phyloP scores from a whole-genome alignment of 2,113 vertebrate genomes.

The Neodon shergylaensis region DNA sequence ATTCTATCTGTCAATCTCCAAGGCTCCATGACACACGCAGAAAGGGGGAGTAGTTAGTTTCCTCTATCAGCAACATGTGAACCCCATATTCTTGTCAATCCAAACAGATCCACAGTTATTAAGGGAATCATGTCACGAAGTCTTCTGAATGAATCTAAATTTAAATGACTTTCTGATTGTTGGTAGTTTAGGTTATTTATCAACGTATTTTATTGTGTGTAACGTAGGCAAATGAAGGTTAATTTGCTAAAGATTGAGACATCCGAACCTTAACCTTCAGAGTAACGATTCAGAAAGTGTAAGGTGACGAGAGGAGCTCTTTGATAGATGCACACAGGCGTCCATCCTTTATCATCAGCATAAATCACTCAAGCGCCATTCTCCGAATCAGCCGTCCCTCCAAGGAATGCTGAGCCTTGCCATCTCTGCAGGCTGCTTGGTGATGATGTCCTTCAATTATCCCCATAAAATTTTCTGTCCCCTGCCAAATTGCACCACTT shows the following conservation, averaged over 20 bases:
- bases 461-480: background rate
- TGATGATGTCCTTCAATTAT: slow-evolving; percentile 56
- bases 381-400: background rate
- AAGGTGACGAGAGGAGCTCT: background rate
- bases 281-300: background rate
- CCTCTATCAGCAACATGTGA: background rate
- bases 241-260: background rate
- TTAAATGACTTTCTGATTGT: slow-evolving; percentile 18
- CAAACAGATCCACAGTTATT: background rate
- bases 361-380: background rate
- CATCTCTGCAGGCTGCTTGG: slow-evolving; percentile 30
- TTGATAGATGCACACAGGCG: background rate
- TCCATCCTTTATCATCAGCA: background rate
- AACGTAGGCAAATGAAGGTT: background rate
- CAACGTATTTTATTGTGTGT: background rate
- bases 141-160: slow-evolving; percentile 32
- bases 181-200: background rate
- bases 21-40: too few relatives aligned
- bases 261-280: background rate
- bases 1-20: background rate
- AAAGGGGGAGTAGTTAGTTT: background rate
- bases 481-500: slow-evolving; percentile 21
- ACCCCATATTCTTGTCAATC: background rate
- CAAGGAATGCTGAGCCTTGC: slow-evolving; percentile 28
- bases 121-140: background rate